phyloP scores from a whole-genome alignment of 2,888 invertebrate species.

The Leptopilina drosophilae region DNA sequence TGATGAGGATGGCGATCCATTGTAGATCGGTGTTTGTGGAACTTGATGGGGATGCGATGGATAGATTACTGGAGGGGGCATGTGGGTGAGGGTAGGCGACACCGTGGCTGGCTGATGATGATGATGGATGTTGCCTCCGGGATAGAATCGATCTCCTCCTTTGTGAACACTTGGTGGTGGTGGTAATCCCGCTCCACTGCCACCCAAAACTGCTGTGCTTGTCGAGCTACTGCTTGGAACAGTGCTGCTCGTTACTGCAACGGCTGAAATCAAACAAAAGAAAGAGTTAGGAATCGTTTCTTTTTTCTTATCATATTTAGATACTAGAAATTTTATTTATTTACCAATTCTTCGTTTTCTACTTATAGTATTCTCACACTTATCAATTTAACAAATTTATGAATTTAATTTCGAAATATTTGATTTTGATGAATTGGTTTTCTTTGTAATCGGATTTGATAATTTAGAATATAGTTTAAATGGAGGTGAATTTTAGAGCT shows the following conservation, averaged over 20 bases:
- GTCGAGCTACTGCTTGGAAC: constrained; percentile 76
- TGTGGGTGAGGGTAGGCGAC: constrained; percentile 79
- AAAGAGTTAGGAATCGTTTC: background rate
- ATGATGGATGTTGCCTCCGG: constrained; percentile 74
- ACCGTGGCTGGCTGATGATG: constrained; percentile 77
- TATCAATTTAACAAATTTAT: no score
- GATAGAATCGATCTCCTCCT: constrained; percentile 75
- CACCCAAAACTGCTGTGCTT: constrained; percentile 72
- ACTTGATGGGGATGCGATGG: constrained; percentile 78
- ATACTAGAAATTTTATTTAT: background rate
- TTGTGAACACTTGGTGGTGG: constrained; percentile 76
- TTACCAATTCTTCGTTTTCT: no score
- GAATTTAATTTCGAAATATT: no score
- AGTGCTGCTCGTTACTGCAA: constrained; percentile 77
- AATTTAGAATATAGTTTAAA: background rate
- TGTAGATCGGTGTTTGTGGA: constrained; percentile 76
- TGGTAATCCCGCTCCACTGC: constrained; percentile 68
- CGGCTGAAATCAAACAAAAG: constrained; percentile 72
- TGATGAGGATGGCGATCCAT: constrained; percentile 76
- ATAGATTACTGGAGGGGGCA: constrained; percentile 79
- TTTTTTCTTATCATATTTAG: background rate
- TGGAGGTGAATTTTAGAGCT: no score
- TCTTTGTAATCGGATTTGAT: background rate
- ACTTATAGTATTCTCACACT: no score
- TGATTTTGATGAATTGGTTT: no score